Base-by-base conservation (phyloP, 1,140 invertebrate species). In the Temnothorax curvispinosus region DNA sequence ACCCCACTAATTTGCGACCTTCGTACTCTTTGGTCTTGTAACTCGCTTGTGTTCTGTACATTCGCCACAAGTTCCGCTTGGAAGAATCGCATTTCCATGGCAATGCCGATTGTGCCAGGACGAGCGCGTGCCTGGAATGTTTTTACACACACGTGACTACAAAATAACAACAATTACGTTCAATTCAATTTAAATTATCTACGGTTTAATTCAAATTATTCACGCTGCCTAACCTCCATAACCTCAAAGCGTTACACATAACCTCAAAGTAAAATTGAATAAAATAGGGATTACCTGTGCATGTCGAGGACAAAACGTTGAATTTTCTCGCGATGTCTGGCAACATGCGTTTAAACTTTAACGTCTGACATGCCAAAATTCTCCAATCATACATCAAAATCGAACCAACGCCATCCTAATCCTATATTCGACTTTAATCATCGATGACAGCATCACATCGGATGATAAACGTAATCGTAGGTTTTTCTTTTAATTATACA, bases 1-100 rank as follows among this genome's bases (percentile, higher is more conserved):
- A 97, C 97, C 97, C 97, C 71, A 97, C 95, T 54, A 97, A 94
- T 94, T 97, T 97, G 91, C 97, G 96, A 88, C 97, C 97, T 91
- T 96, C 95, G 90, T 97, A 97, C 90, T 96, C 95, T 91, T 96
- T 96, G 13, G 87, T 94, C 92, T 85, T 92, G 41, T 67, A 85
- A 56, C 80, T 90, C 65, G 85, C 86, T 27, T 69, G 58, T 41
- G 81, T 80, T 84, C 87, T 90, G 54, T 90, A 91, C 85, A 90
- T 75, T 71, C 72, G 47, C 71, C 86, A 69, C 38, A 76, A 52
- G 64, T 85, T 91, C 58, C 82, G 47, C 85, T 88, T 88, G 56
- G 88, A 65, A 80, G 32, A 54, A 11, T 88, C 44, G 35, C 74
- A n/a, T 21, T 62, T 89, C 35, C 69, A 75, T 62, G 32, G 82